These are phyloP conservation scores for Megaleporinus macrocephalus DNA, from an alignment of 2,113 vertebrate species.

Conservation along the genomic window DNA sequence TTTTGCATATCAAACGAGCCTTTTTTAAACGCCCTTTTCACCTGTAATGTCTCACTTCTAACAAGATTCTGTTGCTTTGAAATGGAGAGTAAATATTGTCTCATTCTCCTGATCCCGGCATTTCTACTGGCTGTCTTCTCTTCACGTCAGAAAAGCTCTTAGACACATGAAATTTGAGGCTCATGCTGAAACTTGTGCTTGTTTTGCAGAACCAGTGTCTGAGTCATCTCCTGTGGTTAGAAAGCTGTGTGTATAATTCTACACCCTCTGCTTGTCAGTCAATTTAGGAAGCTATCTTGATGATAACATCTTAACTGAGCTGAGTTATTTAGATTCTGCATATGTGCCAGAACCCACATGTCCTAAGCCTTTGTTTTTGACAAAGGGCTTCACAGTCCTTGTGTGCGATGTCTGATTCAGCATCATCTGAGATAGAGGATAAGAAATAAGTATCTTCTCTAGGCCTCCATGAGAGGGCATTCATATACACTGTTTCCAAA, in stretches of 20 bases:
- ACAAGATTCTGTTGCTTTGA: not conserved
- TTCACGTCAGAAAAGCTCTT: not conserved
- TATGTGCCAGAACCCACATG: not conserved
- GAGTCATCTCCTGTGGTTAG: conserved; percentile 16
- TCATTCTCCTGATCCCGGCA: not conserved
- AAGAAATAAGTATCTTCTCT: not conserved
- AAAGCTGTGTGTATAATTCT: not conserved
- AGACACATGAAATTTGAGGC: conserved; percentile 7
- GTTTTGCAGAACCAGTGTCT: conserved; percentile 20
- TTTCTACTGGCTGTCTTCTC: not conserved
- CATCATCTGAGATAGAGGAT: not conserved
- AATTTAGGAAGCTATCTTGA: not conserved
- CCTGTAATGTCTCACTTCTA: no score
- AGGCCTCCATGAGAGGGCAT: not conserved
- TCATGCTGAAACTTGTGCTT: not conserved
- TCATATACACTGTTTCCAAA: not conserved
- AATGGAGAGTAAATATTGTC: not conserved
- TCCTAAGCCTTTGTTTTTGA: not conserved
- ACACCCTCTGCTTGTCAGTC: not conserved
- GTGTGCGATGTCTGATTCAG: not conserved
- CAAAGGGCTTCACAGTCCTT: not conserved
- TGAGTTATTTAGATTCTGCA: not conserved
- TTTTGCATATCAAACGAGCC: no score
- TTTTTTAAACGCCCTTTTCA: no score
- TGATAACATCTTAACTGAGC: not conserved